Evolutionary conservation across 2,888 invertebrate genomes (phyloP).

Genomic region (Drosophila fulvimacula): DNA sequence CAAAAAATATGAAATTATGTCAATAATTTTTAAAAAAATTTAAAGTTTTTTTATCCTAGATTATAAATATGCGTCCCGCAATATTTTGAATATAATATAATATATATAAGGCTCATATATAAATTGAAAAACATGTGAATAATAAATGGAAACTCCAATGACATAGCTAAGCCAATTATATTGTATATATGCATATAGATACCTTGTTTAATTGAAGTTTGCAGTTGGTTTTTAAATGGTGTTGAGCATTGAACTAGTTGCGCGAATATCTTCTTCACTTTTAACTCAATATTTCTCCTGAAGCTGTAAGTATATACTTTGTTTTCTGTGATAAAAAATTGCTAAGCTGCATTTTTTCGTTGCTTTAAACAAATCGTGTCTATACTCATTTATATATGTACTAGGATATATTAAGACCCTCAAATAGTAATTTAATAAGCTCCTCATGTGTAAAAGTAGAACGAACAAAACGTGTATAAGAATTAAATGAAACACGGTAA

Average conservation of each 20-base stretch:
- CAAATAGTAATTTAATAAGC: conserved; percentile 36
- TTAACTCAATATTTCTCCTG: conserved; percentile 5
- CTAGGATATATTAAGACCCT: conserved; percentile 37
- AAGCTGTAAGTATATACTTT: conserved; percentile 60
- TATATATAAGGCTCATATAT: too few relatives aligned
- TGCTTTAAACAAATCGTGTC: conserved; percentile 58
- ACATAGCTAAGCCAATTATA: conserved; percentile 10
- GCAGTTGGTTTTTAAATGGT: conserved; percentile 34
- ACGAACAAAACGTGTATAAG: conserved; percentile 37
- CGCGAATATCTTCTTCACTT: conserved; percentile 3
- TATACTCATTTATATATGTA: conserved; percentile 42
- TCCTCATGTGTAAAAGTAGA: conserved; percentile 29
- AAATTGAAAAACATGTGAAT: neutral
- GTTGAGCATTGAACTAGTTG: neutral
- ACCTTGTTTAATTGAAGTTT: conserved; percentile 12
- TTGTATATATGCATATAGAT: neutral
- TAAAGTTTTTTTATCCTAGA: too few relatives aligned
- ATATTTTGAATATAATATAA: too few relatives aligned
- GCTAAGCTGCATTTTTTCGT: conserved; percentile 63
- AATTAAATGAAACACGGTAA: conserved; percentile 47
- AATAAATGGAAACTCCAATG: neutral
- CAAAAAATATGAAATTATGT: neutral
- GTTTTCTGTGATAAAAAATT: conserved; percentile 77
- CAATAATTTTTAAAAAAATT: neutral
- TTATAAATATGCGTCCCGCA: too few relatives aligned